These are phyloP conservation scores for Philypnodon macrostomus DNA, from an alignment of 2,797 vertebrate genomes.

Conservation along the genomic window DNA sequence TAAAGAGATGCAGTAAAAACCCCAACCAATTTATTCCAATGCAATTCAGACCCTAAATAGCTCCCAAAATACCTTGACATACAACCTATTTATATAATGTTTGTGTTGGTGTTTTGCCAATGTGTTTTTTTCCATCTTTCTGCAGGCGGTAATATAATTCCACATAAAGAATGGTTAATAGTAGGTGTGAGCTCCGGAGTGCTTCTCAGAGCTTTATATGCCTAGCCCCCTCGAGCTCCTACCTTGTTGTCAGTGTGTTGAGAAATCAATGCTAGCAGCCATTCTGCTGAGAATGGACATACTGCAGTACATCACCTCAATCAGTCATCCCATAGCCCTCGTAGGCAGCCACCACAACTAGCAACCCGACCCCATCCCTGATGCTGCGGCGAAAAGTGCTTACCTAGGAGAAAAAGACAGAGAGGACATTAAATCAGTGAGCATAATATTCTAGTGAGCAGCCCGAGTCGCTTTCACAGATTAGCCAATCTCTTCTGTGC, in stretches of 20 bases:
- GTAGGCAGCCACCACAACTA: conserved; percentile 57
- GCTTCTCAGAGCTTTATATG: conserved; percentile 28
- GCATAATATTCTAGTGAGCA: conserved; percentile 73
- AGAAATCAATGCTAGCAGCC: conserved; percentile 55
- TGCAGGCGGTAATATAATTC: neutral
- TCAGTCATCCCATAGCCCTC: conserved; percentile 72
- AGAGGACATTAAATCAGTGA: conserved; percentile 76
- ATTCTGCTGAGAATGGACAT: conserved; percentile 65
- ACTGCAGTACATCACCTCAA: conserved; percentile 78
- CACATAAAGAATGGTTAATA: neutral
- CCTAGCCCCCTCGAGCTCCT: conserved; percentile 17
- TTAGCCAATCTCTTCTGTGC: conserved; percentile 74
- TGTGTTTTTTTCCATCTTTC: conserved; percentile 1
- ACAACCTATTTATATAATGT: neutral
- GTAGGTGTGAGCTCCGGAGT: conserved; percentile 2
- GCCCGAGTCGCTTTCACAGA: conserved; percentile 70
- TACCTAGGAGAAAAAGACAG: conserved; percentile 81
- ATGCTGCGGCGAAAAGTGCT: conserved; percentile 75
- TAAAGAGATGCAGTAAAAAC: neutral
- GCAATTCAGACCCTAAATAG: neutral
- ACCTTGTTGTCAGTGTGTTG: conserved; percentile 46
- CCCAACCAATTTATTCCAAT: too few species aligned
- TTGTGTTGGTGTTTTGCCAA: neutral
- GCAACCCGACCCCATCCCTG: conserved; percentile 61
- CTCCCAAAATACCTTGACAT: too few species aligned